phyloP scores from a whole-genome alignment of 2,797 vertebrate genomes.

The Fistularia commersonii region DNA sequence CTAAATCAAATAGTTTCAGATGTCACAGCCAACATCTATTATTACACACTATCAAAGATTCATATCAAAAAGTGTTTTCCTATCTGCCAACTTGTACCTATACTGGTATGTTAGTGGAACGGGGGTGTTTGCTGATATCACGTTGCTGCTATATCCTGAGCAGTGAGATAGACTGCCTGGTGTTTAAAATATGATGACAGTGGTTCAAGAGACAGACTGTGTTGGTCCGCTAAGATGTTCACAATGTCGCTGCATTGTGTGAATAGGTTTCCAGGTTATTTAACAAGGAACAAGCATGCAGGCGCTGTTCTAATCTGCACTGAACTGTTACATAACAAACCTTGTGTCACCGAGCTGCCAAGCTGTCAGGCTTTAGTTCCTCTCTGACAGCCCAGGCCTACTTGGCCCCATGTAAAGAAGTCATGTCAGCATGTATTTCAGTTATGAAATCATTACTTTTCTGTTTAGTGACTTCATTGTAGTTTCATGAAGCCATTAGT shows the following conservation, averaged over 20 bases:
- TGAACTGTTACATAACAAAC: slow-evolving; percentile 79
- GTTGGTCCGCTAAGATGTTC: slow-evolving; percentile 19
- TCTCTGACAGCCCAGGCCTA: neutral
- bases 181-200: slow-evolving; percentile 14
- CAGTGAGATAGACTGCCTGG: too few species aligned
- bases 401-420: slow-evolving; percentile 18
- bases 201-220: slow-evolving; percentile 1
- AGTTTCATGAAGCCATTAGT: too few species aligned
- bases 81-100: too few species aligned
- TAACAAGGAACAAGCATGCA: slow-evolving; percentile 16
- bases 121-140: too few species aligned
- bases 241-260: slow-evolving; percentile 10
- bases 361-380: slow-evolving; percentile 35
- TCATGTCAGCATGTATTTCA: slow-evolving; percentile 10
- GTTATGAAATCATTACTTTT: too few species aligned
- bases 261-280: slow-evolving; percentile 27
- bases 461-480: too few species aligned
- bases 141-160: too few species aligned
- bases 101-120: too few species aligned
- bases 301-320: slow-evolving; percentile 64
- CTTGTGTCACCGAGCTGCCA: slow-evolving; percentile 69
- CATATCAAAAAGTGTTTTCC: too few species aligned
- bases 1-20: too few species aligned
- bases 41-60: too few species aligned
- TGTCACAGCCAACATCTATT: too few species aligned